Conservation (phyloP, 2,113 vertebrate species). For the Periophthalmodon schlosseri region DNA sequence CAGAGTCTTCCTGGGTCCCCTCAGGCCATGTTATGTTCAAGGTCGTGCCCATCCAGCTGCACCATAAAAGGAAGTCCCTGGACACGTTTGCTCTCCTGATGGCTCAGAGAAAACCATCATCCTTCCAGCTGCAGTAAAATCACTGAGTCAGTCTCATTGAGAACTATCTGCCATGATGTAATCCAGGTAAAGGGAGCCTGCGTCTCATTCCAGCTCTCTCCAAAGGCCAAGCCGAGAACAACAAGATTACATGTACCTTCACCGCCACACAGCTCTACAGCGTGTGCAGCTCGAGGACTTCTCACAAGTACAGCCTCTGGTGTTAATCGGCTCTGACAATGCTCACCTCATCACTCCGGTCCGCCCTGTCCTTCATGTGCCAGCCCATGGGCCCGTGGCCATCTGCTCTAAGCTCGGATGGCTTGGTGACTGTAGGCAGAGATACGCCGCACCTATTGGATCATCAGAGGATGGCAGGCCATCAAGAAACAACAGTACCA, state of each 20-base stretch:
- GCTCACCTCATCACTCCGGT: background rate
- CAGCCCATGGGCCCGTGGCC: background rate
- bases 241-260: background rate
- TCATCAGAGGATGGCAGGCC: rapidly evolving
- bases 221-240: background rate
- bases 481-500: too few species aligned
- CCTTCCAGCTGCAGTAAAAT: background rate
- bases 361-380: background rate
- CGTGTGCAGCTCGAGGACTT: background rate
- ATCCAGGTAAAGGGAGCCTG: background rate
- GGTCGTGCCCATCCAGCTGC: too few species aligned
- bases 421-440: too few species aligned
- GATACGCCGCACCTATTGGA: too few species aligned
- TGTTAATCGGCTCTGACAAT: background rate
- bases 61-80: too few species aligned
- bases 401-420: too few species aligned
- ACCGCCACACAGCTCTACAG: background rate
- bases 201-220: background rate
- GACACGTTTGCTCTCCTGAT: background rate
- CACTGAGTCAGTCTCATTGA: background rate
- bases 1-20: too few species aligned
- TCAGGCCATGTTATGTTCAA: too few species aligned
- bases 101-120: background rate
- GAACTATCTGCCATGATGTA: background rate
- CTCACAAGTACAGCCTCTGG: background rate